A percentile compares a stretch with the other conserved stretches of the same genome.
phyloP scores from a whole-genome alignment of 2,888 invertebrate genomes.

The Campaea margaritaria region DNA sequence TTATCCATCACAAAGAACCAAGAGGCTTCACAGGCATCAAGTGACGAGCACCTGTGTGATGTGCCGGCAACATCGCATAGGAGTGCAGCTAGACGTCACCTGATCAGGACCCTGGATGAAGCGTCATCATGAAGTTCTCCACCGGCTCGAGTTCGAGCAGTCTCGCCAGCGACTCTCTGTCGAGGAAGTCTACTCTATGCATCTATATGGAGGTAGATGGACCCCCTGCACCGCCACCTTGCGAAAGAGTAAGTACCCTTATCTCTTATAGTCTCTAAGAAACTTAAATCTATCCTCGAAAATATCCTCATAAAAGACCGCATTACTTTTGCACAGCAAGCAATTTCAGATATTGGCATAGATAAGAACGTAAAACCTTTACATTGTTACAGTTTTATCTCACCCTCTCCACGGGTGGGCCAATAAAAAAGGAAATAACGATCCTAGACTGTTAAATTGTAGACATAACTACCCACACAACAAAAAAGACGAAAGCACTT shows the following conservation, averaged over 20 bases:
- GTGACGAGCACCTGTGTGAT: conserved; percentile 72
- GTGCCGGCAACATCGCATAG: conserved; percentile 75
- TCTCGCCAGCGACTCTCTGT: conserved; percentile 87
- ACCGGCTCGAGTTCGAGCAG: conserved; percentile 88
- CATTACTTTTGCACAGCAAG: not conserved
- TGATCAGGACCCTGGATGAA: conserved; percentile 64
- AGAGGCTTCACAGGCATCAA: conserved; percentile 20
- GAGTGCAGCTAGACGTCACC: conserved; percentile 77
- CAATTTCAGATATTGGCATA: not conserved
- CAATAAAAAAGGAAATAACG: conserved; percentile 35
- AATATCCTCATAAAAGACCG: conserved; percentile 6
- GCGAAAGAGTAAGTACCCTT: conserved; percentile 83
- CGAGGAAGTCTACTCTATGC: conserved; percentile 88
- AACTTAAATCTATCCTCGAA: not conserved
- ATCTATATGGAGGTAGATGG: conserved; percentile 86
- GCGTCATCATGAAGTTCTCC: conserved; percentile 85
- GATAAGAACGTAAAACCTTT: conserved; percentile 6
- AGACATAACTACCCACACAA: conserved; percentile 36
- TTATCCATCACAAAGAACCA: not conserved
- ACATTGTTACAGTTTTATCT: conserved; percentile 30
- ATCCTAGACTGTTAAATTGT: conserved; percentile 40
- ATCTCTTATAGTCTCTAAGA: not conserved
- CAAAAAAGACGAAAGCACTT: conserved; percentile 50
- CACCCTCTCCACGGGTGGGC: conserved; percentile 25
- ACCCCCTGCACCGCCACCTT: conserved; percentile 67